Conservation (phyloP, 2,797 vertebrate species). For the Jordanella pulchra region DNA sequence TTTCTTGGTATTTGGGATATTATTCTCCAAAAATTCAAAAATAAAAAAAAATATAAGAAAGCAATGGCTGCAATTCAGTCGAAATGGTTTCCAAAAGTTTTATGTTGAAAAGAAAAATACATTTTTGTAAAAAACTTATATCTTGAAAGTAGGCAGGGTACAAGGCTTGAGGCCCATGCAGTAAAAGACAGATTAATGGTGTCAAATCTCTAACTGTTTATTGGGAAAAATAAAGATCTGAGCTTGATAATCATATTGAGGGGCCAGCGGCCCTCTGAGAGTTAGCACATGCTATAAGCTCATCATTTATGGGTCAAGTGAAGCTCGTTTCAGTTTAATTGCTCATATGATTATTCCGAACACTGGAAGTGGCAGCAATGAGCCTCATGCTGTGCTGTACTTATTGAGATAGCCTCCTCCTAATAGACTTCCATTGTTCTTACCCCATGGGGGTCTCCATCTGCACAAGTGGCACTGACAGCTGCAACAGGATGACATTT, state of each 20-base stretch:
- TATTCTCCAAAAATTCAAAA: neutral
- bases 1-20: conserved; percentile 1
- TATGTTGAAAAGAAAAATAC: neutral
- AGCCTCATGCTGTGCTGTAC: conserved; percentile 52
- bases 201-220: conserved; percentile 8
- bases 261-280: conserved; percentile 5
- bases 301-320: conserved; percentile 75
- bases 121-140: neutral
- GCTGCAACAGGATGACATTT: conserved; percentile 68
- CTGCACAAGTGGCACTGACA: conserved; percentile 72
- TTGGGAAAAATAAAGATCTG: neutral
- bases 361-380: conserved; percentile 51
- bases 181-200: conserved; percentile 9
- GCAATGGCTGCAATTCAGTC: neutral
- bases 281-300: conserved; percentile 53
- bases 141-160: neutral
- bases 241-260: conserved; percentile 8
- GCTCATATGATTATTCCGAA: conserved; percentile 76
- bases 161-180: neutral
- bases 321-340: conserved; percentile 78
- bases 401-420: conserved; percentile 53
- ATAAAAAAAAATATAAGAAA: neutral
- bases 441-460: conserved; percentile 40
- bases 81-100: neutral
- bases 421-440: conserved; percentile 71